phyloP scores from a whole-genome alignment of 1,140 invertebrate species.

The Drosophila burlai region DNA sequence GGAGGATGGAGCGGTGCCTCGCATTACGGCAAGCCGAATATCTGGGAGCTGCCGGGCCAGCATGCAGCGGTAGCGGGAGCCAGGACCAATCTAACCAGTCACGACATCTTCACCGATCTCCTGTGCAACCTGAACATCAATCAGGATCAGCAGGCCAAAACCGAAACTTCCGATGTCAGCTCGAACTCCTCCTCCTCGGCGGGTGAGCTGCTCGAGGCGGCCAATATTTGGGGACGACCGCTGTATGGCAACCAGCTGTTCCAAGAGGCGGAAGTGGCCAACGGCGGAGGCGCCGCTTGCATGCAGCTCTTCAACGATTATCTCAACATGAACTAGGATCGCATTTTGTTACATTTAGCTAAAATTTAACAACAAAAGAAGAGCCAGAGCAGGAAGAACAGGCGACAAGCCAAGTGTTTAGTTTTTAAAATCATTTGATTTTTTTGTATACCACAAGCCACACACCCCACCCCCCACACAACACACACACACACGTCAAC shows the following conservation, averaged over 20 bases:
- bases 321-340: constrained; percentile 86
- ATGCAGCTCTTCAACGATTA: constrained; percentile 88
- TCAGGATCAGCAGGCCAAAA: constrained; percentile 49
- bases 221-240: constrained; percentile 60
- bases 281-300: constrained; percentile 83
- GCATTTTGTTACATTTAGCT: constrained; percentile 63
- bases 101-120: constrained; percentile 80
- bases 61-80: not conserved
- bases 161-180: constrained; percentile 68
- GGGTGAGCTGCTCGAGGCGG: constrained; percentile 58
- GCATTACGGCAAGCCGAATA: constrained; percentile 73
- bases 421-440: constrained; percentile 45
- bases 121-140: constrained; percentile 71
- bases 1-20: constrained; percentile 47
- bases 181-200: constrained; percentile 73
- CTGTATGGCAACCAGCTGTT: constrained; percentile 38
- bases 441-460: constrained; percentile 14
- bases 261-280: constrained; percentile 65
- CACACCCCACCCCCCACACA: not conserved
- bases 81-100: constrained; percentile 28
- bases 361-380: constrained; percentile 52
- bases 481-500: constrained; percentile 13
- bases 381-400: constrained; percentile 23
- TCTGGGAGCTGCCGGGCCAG: constrained; percentile 74
- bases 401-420: constrained; percentile 24